These are phyloP conservation scores for Alitta virens DNA, from an alignment of 2,888 invertebrate genomes.

Conservation along the genomic window DNA sequence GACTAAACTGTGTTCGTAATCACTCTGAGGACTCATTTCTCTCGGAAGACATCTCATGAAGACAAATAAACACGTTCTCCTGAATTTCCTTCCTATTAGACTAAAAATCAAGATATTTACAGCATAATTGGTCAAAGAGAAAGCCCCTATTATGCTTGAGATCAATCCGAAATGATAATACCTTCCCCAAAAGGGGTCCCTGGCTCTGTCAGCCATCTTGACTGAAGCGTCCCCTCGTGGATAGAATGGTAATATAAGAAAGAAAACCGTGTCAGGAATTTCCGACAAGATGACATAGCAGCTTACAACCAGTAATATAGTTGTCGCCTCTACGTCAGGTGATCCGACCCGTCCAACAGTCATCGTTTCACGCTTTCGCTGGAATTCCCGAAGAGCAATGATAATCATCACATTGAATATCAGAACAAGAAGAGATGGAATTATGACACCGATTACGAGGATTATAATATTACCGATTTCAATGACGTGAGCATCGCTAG, in stretches of 20 bases:
- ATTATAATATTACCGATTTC: conserved; percentile 8
- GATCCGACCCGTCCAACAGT: not conserved
- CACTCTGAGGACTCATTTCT: too few species aligned
- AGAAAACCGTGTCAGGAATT: conserved; percentile 7
- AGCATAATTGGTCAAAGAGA: conserved; percentile 13
- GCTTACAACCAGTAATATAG: conserved; percentile 3
- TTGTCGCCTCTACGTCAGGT: conserved; percentile 6
- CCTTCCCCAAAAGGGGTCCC: conserved; percentile 1
- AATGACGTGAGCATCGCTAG: not conserved
- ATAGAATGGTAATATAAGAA: conserved; percentile 11
- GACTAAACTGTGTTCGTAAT: too few species aligned
- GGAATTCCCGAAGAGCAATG: not conserved
- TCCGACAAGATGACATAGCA: conserved; percentile 11
- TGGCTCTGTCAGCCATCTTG: not conserved
- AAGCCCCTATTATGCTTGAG: conserved; percentile 1
- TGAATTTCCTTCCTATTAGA: conserved; percentile 6
- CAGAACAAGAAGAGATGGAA: conserved; percentile 4
- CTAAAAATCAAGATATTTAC: conserved; percentile 13
- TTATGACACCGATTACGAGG: not conserved
- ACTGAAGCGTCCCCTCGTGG: not conserved
- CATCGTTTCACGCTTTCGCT: not conserved
- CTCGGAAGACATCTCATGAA: too few species aligned
- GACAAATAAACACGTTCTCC: not conserved
- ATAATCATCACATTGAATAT: conserved; percentile 10
- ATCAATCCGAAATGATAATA: conserved; percentile 3